phyloP scores from a whole-genome alignment of 2,113 vertebrate genomes.

The Pseudorhombus dupliciocellatus region DNA sequence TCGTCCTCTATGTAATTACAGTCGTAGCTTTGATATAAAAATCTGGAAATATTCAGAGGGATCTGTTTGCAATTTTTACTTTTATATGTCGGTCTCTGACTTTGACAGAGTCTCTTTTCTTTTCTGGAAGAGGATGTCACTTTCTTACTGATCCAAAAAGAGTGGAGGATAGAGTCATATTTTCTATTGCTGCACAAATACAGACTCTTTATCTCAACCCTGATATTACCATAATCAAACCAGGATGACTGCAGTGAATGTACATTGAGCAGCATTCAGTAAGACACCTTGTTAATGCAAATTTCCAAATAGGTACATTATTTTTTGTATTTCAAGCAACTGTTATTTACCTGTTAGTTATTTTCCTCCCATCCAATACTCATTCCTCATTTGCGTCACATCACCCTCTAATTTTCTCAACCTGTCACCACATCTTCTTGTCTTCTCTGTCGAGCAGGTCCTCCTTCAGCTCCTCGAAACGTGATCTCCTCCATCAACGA shows the following conservation, averaged over 20 bases:
- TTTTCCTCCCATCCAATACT: not conserved
- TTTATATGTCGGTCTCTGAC: slow-evolving; percentile 49
- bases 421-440: not conserved
- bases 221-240: slow-evolving; percentile 2
- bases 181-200: not conserved
- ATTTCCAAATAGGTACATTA: not conserved
- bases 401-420: not conserved
- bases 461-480: slow-evolving; percentile 92
- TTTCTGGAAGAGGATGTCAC: slow-evolving; percentile 21
- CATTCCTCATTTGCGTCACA: not conserved
- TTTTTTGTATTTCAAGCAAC: not conserved
- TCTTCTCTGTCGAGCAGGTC: slow-evolving; percentile 79
- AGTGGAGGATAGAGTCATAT: slow-evolving; percentile 1
- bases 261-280: not conserved
- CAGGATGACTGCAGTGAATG: not conserved
- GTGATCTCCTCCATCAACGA: slow-evolving; percentile 99
- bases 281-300: not conserved
- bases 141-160: slow-evolving; percentile 27
- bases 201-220: slow-evolving; percentile 4
- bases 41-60: slow-evolving; percentile 62
- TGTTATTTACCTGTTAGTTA: not conserved
- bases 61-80: slow-evolving; percentile 60
- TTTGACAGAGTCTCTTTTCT: slow-evolving; percentile 23
- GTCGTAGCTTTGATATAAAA: slow-evolving; percentile 57
- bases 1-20: slow-evolving; percentile 60